Evolutionary conservation across 64 coral and sea anemone genomes (phyloP), one percentile per base, ranked within the genome.

Genomic region (Stichodactyla mertensii): DNA sequence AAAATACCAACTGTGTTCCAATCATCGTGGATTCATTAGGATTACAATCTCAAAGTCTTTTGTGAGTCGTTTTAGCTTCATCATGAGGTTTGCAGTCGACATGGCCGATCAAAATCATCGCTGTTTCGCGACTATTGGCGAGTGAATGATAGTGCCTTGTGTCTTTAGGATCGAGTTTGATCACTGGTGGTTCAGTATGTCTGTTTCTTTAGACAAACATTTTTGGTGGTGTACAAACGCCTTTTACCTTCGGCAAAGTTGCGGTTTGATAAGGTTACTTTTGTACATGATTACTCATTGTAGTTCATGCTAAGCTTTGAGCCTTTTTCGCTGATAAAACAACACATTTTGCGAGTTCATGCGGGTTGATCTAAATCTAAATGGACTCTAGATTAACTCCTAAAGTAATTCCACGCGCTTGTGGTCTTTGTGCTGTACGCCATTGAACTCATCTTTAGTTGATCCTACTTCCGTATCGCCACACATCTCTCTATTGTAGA

Each of bases 321-420:
- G 69, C 69, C 69, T 27, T 74, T 74, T 2, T 74, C 69, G 6
- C 52, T 54, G 78, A 81, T 81, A 81, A 81, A 16, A 53, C 11
- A 7, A 53, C 78, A 54, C 53, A 22, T 81, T 81, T 81, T 52
- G 15, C 52, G 51, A 81, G 52, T 81, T 81, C 53, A 81, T 55
- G 78, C 69, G 23, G 69, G 69, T 53, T 55, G 78, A 81, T 81
- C 54, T 81, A 8, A 28, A 81, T 81, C 78, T 81, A 81, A 81
- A 81, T 81, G 78, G 78, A 81, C 53, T 81, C 6, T 28, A 55
- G 78, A 81, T 81, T 81, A 81, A 81, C 78, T 53, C 7, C 78
- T 28, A 52, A 81, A 81, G 78, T 81, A 31, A 74, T 31, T 69
- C 69, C 69, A 74, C 24, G 69, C 26, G 52, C 16, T 27, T 10